Evolutionary conservation across 2,797 vertebrate genomes (phyloP).

Genomic region (Rallus crepitans): DNA sequence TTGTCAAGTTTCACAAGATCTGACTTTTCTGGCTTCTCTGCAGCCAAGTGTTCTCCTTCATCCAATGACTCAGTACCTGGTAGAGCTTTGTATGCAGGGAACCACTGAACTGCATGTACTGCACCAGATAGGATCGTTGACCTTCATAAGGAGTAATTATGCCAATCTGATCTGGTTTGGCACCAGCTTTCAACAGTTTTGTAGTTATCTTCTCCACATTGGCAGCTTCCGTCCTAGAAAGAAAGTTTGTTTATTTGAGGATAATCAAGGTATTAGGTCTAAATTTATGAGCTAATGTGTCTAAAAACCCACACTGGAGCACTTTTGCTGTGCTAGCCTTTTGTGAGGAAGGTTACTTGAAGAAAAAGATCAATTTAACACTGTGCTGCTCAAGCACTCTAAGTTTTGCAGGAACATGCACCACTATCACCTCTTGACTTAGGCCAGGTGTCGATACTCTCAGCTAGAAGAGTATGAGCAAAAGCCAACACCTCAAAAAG

Average conservation of each 20-base stretch:
- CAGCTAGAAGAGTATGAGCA: neutral
- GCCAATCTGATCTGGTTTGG: slow-evolving; percentile 97
- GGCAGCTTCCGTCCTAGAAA: slow-evolving; percentile 92
- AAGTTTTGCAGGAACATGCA: neutral
- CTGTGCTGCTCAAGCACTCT: rapidly evolving
- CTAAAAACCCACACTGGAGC: neutral
- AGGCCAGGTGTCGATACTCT: neutral
- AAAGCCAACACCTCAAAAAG: neutral
- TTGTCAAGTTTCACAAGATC: rapidly evolving
- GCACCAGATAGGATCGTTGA: slow-evolving; percentile 97
- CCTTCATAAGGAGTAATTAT: slow-evolving; percentile 98
- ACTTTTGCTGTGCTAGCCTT: neutral
- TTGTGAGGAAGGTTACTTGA: neutral
- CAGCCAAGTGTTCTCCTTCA: neutral
- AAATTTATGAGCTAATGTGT: neutral
- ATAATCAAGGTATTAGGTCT: neutral
- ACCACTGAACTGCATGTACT: slow-evolving; percentile 99
- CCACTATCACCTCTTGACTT: neutral
- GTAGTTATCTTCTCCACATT: slow-evolving; percentile 99
- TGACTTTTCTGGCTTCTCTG: neutral
- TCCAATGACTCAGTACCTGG: slow-evolving; percentile 82
- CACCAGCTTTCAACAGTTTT: slow-evolving; percentile 94
- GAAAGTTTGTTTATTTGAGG: neutral
- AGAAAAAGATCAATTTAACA: neutral
- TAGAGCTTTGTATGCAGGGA: slow-evolving; percentile 98